Evolutionary conservation across 2,113 vertebrate species (phyloP).

Genomic region (Apteryx owenii): DNA sequence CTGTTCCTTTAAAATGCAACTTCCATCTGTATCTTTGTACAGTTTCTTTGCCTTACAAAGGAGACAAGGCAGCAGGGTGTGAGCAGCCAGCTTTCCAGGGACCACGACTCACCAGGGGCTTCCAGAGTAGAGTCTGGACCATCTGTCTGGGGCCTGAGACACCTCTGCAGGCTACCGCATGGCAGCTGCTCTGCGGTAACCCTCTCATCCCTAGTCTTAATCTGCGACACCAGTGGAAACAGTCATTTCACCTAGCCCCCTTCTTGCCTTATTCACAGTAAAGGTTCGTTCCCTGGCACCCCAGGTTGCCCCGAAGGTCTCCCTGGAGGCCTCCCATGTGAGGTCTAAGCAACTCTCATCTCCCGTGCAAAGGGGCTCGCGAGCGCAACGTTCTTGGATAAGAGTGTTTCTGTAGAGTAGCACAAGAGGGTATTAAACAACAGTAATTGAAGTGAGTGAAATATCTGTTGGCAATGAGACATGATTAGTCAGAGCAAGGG

Average conservation of each 20-base stretch:
- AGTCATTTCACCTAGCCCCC: background rate
- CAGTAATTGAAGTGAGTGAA: background rate
- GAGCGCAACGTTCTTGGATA: too few relatives aligned
- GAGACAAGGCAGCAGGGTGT: too few relatives aligned
- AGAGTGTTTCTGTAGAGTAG: too few relatives aligned
- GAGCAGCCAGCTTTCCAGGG: background rate
- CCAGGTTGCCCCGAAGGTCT: background rate
- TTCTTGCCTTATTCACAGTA: background rate
- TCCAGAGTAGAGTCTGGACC: background rate
- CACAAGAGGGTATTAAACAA: background rate
- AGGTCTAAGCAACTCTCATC: background rate
- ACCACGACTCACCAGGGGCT: background rate
- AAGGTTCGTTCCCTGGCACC: too few relatives aligned
- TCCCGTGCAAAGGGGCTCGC: background rate
- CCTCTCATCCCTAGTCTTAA: background rate
- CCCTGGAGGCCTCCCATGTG: background rate
- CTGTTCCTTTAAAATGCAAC: background rate
- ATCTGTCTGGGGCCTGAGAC: background rate
- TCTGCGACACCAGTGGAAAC: background rate
- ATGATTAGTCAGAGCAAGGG: background rate
- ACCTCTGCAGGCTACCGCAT: background rate
- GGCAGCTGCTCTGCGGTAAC: too few relatives aligned
- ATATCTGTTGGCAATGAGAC: background rate
- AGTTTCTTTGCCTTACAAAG: background rate
- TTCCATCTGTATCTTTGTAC: background rate